These are phyloP conservation scores for Proterorhinus semilunaris DNA, from an alignment of 2,113 vertebrate species.

Conservation along the genomic window DNA sequence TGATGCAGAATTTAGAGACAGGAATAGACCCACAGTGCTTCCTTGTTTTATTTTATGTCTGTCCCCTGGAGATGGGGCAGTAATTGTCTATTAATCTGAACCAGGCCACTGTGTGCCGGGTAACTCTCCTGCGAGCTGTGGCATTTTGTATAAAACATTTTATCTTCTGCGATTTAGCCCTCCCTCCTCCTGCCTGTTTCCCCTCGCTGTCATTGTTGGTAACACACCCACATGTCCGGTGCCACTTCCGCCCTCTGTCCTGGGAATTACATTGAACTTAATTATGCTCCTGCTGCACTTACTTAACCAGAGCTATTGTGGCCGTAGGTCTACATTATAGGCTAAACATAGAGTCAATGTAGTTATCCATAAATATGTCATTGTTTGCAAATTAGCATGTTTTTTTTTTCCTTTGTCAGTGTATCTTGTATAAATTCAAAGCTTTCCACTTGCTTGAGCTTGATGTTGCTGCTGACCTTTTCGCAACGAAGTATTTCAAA, in stretches of 20 bases:
- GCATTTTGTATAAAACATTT: conserved; percentile 28
- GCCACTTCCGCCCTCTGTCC: conserved; percentile 39
- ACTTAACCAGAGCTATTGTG: conserved; percentile 5
- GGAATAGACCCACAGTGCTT: conserved; percentile 43
- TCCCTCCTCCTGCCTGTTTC: not conserved
- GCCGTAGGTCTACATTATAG: conserved; percentile 5
- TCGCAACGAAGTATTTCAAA: too few relatives aligned
- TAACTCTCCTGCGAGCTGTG: conserved; percentile 37
- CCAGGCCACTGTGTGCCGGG: conserved; percentile 62
- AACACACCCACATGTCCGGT: conserved; percentile 28
- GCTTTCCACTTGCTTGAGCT: not conserved
- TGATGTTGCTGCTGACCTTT: not conserved
- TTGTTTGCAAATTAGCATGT: conserved; percentile 1
- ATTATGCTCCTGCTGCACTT: conserved; percentile 40
- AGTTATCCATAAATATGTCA: not conserved
- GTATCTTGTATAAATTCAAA: conserved; percentile 5
- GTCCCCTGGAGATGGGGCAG: conserved; percentile 57
- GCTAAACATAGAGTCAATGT: not conserved
- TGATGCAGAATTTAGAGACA: conserved; percentile 38
- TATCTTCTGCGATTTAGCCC: conserved; percentile 17
- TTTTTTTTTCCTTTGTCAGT: not conserved
- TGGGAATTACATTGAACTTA: conserved; percentile 52
- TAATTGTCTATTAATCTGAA: conserved; percentile 73
- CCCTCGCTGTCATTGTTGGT: conserved; percentile 10
- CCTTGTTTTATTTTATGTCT: conserved; percentile 47